phyloP scores from a whole-genome alignment of 2,888 invertebrate genomes.

The Chrysina gloriosa region DNA sequence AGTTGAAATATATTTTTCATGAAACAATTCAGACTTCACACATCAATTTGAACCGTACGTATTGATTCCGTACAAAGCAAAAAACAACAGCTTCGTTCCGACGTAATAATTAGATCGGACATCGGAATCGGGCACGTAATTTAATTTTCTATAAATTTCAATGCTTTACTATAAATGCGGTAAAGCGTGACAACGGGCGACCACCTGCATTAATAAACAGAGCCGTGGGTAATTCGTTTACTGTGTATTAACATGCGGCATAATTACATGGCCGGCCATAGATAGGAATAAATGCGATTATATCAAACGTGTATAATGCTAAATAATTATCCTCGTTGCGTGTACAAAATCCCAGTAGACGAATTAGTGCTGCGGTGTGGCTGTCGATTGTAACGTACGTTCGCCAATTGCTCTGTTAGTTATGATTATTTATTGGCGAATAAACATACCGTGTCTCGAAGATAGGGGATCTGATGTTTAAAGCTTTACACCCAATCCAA shows the following conservation, averaged over 20 bases:
- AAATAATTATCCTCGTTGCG: slow-evolving; percentile 63
- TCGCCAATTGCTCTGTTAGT: slow-evolving; percentile 56
- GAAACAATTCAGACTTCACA: too few species aligned
- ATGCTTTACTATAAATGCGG: slow-evolving; percentile 41
- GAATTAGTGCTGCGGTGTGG: slow-evolving; percentile 61
- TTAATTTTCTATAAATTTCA: slow-evolving; percentile 37
- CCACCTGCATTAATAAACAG: slow-evolving; percentile 50
- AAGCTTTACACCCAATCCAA: too few species aligned
- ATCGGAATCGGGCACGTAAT: slow-evolving; percentile 19
- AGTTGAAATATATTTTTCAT: too few species aligned
- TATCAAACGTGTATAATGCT: slow-evolving; percentile 62
- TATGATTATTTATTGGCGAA: slow-evolving; percentile 43
- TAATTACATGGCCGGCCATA: slow-evolving; percentile 57
- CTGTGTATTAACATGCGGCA: slow-evolving; percentile 54
- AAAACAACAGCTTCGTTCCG: slow-evolving; percentile 7
- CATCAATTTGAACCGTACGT: too few species aligned
- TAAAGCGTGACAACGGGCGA: slow-evolving; percentile 45
- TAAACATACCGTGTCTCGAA: slow-evolving; percentile 26
- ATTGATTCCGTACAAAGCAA: not conserved
- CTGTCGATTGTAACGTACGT: slow-evolving; percentile 63
- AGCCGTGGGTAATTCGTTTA: slow-evolving; percentile 56
- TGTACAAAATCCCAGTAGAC: slow-evolving; percentile 59
- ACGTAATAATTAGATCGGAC: slow-evolving; percentile 30
- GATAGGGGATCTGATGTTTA: too few species aligned
- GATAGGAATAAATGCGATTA: slow-evolving; percentile 61